Evolutionary conservation across 2,888 invertebrate genomes (phyloP).

Genomic region (Agrenia bidenticulata): DNA sequence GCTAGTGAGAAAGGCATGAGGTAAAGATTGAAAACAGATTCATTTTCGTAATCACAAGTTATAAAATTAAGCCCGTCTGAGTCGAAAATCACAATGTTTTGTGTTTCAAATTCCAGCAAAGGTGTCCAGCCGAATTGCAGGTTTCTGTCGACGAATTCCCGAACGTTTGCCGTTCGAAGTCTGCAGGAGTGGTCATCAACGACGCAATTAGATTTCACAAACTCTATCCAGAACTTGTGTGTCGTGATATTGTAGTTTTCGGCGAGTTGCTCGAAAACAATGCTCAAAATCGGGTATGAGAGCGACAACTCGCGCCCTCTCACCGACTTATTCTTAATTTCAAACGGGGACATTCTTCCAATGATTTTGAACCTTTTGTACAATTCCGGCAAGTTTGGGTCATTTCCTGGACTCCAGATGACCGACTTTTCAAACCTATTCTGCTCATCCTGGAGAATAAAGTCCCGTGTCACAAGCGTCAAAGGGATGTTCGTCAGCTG

Average conservation of each 20-base stretch:
- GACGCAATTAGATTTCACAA: neutral
- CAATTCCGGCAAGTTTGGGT: no score
- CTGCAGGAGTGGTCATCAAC: neutral
- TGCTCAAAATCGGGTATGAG: neutral
- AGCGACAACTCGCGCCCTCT: no score
- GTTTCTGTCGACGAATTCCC: slow-evolving; percentile 1
- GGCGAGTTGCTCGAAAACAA: neutral
- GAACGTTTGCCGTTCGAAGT: neutral
- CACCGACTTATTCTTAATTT: no score
- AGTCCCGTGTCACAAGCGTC: no score
- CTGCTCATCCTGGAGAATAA: no score
- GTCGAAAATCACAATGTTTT: neutral
- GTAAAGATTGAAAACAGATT: neutral
- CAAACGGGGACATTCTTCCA: no score
- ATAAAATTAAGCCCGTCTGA: slow-evolving; percentile 1
- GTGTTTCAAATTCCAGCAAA: neutral
- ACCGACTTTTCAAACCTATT: no score
- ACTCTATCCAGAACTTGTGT: neutral
- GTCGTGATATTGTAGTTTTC: neutral
- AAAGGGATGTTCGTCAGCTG: no score
- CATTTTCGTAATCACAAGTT: neutral
- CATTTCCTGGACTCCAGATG: no score
- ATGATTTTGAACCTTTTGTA: no score
- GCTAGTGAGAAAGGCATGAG: neutral
- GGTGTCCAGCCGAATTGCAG: neutral